Evolutionary conservation across 2,797 vertebrate species (phyloP).

Genomic region (Coracias cyanogaster): DNA sequence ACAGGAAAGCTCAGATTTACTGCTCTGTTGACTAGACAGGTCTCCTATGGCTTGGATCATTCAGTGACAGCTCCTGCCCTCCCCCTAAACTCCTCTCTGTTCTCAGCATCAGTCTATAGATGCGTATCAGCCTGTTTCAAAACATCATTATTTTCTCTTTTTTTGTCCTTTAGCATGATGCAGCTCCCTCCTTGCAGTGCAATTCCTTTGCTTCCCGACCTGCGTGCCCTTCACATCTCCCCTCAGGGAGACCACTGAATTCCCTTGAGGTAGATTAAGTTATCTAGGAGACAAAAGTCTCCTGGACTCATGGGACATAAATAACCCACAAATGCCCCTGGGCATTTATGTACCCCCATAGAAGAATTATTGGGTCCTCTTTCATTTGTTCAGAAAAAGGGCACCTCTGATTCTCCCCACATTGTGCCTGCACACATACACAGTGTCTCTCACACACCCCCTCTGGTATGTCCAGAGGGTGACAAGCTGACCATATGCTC

Average conservation of each 20-base stretch:
- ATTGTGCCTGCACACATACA: rapidly evolving
- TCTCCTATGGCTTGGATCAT: constrained; percentile 77
- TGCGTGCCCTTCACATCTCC: not conserved
- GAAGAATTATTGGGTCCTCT: not conserved
- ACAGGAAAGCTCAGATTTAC: constrained; percentile 64
- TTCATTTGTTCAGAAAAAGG: not conserved
- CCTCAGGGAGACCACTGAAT: not conserved
- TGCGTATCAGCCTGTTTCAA: not conserved
- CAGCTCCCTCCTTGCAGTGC: not conserved
- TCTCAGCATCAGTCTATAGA: constrained; percentile 34
- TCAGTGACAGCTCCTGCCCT: constrained; percentile 32
- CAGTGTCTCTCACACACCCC: not conserved
- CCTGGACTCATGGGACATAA: not conserved
- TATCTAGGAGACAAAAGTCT: not conserved
- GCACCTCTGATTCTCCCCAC: not conserved
- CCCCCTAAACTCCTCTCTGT: not conserved
- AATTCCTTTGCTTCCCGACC: not conserved
- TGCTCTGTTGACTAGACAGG: constrained; percentile 73
- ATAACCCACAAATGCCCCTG: not conserved
- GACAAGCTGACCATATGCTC: not conserved
- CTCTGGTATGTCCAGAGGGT: not conserved
- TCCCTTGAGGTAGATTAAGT: not conserved
- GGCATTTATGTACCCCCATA: not conserved
- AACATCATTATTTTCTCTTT: not conserved
- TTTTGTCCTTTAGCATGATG: not conserved